Evolutionary conservation across 2,113 vertebrate species (phyloP).

Genomic region (Dipodomys merriami): DNA sequence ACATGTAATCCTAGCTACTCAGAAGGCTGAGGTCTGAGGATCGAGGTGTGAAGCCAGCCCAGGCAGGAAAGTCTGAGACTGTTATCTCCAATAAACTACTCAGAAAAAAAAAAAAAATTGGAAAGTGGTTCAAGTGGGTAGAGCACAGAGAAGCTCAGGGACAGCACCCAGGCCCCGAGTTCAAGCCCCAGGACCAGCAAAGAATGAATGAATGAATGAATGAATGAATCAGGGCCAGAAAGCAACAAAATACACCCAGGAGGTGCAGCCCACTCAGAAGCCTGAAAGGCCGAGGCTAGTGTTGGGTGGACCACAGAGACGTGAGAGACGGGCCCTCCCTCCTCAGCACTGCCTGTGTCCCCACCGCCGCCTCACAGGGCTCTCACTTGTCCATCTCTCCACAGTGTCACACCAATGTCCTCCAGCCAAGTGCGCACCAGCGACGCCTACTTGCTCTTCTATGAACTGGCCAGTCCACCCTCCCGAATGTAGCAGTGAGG

Average conservation of each 20-base stretch:
- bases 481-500: conserved; percentile 89
- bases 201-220: too few species aligned
- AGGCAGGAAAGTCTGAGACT: too few species aligned
- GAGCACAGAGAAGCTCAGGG: too few species aligned
- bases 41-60: too few species aligned
- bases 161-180: too few species aligned
- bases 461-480: conserved; percentile 93
- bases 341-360: neutral
- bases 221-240: neutral
- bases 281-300: neutral
- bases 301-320: too few species aligned
- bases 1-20: too few species aligned
- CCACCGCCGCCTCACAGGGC: accelerated
- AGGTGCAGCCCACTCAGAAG: neutral
- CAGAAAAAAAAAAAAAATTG: too few species aligned
- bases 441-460: conserved; percentile 98
- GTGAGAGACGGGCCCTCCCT: neutral
- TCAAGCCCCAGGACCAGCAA: too few species aligned
- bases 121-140: too few species aligned
- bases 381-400: conserved; percentile 46
- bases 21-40: too few species aligned
- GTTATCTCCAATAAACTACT: too few species aligned
- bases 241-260: accelerated
- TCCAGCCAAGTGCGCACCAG: conserved; percentile 97
- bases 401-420: conserved; percentile 96